Percentiles rank a stretch among this genome's conserved stretches.
Conservation (phyloP, 2,113 vertebrate species). For the Mastomys coucha region DNA sequence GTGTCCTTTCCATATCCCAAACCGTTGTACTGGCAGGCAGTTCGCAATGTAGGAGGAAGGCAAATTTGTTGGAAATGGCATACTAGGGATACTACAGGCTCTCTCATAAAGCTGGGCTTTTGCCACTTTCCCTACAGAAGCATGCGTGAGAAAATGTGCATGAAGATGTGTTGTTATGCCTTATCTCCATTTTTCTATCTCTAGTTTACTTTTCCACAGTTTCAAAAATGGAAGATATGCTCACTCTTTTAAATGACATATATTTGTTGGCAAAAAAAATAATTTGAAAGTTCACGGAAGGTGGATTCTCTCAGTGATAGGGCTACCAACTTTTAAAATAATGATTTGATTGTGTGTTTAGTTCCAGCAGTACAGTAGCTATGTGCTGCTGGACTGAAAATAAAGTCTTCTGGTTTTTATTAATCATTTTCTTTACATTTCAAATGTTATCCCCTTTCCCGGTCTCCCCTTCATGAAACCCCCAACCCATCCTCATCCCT, state of each 20-base stretch:
- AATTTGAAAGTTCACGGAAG: neutral
- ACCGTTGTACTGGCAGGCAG: too few species aligned
- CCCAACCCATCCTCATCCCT: too few species aligned
- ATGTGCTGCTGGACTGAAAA: neutral
- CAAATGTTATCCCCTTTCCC: too few species aligned
- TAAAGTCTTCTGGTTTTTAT: neutral
- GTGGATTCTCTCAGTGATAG: neutral
- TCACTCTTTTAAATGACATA: neutral
- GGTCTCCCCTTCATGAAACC: too few species aligned
- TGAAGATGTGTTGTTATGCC: neutral
- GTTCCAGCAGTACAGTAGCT: neutral
- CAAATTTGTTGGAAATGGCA: neutral
- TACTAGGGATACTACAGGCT: neutral
- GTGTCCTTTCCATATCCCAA: slow-evolving; percentile 3
- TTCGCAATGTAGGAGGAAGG: neutral
- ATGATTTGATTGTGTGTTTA: neutral
- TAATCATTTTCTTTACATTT: too few species aligned
- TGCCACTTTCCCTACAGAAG: neutral
- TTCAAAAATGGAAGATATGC: neutral
- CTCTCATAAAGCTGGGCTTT: neutral
- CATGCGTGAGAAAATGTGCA: neutral
- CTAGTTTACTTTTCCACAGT: neutral
- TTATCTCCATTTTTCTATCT: neutral
- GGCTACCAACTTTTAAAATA: neutral
- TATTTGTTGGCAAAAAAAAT: neutral